Base-by-base conservation (phyloP, 1,140 invertebrate genomes). In the Drosophila subpulchrella region DNA sequence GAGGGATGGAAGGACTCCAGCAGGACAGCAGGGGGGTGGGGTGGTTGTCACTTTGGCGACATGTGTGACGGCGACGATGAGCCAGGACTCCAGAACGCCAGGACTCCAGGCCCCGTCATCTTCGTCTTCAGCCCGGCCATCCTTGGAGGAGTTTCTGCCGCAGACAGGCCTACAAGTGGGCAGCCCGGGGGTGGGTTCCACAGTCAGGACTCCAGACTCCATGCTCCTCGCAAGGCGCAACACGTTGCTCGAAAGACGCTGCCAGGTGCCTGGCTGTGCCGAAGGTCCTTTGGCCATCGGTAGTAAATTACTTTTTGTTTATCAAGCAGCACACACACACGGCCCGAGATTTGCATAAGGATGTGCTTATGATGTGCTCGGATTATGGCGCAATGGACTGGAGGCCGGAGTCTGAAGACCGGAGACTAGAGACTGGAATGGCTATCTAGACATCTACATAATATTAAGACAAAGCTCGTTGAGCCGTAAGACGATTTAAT, bases 381-480 rank as follows among this genome's bases (percentile, higher is more conserved):
- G 67, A 77, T 88, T 89, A 88, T 83, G 76, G 67, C 75, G 81
- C 67, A 83, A 88, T 89, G 76, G 84, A 88, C 84, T 70, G 39
- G 3, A 3, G 46, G 46, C 47, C 13, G 56, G 48, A 27, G 44
- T 10, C 24, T 3, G 15, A n/a, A 20, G n/a, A 48, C 47, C 47
- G 6, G 17, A 46, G 32, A 34, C 10, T 56, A 53, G 17, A 27
- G 53, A 36, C 44, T 48, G 62, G 62, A 42, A 53, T 47, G 62
- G 38, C 76, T 86, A 86, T 88, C 83, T 75, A 88, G 82, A 86
- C 82, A 86, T 88, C 82, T 86, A 88, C 83, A 86, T 86, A 86
- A 88, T 89, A 88, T 88, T 88, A 88, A 88, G 84, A 88, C 84
- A 88, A 84, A 78, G 84, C 84, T 84, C 84, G 84, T 88, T 88